phyloP scores from a whole-genome alignment of 2,113 vertebrate species.

The Pantherophis guttatus region DNA sequence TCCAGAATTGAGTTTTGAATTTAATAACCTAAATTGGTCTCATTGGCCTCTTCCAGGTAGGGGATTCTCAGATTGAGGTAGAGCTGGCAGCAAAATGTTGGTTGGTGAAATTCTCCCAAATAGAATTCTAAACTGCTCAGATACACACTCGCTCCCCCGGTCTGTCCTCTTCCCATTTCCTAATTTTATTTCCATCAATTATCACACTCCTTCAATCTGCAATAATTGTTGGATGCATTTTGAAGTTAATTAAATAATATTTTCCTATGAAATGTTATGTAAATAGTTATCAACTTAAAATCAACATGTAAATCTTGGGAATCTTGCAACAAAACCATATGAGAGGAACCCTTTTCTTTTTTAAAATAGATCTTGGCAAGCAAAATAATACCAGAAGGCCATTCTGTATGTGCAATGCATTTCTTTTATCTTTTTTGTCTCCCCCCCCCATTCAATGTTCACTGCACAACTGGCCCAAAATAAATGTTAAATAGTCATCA shows the following conservation, averaged over 20 bases:
- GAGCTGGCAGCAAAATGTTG: not conserved
- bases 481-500: not conserved
- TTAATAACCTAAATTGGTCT: not conserved
- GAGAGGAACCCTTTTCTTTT: not conserved
- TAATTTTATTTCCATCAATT: not conserved
- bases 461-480: not conserved
- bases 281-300: not conserved
- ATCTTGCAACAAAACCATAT: not conserved
- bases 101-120: not conserved
- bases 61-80: not conserved
- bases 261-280: not conserved
- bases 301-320: not conserved
- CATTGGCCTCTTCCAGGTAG: not conserved
- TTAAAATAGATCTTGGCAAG: not conserved
- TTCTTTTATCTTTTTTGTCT: not conserved
- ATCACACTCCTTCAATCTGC: not conserved
- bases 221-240: not conserved
- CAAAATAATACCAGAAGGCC: not conserved
- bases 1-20: no score
- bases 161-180: not conserved
- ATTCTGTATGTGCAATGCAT: not conserved
- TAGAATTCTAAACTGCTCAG: no score
- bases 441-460: not conserved
- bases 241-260: not conserved
- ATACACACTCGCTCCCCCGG: no score